Percentiles rank a stretch among this genome's conserved stretches.
Evolutionary conservation across 2,113 vertebrate species (phyloP).

Genomic region (Sminthopsis crassicaudata): DNA sequence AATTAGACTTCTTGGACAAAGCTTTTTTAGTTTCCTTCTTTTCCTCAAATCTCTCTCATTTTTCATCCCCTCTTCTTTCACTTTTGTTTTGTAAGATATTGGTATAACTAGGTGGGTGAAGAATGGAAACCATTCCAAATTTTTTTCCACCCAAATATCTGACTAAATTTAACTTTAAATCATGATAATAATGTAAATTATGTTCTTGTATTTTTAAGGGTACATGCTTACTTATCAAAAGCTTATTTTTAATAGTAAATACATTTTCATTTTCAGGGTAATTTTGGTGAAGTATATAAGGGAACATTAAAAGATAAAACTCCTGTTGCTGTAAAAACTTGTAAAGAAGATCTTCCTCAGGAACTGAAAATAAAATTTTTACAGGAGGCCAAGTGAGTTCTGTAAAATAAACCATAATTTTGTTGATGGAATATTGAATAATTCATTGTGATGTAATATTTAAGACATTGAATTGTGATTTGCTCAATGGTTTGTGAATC

Average conservation of each 20-base stretch:
- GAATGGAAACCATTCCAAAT: background rate
- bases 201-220: conserved; percentile 35
- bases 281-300: conserved; percentile 98
- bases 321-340: conserved; percentile 95
- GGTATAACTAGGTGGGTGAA: background rate
- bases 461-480: conserved; percentile 20
- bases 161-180: conserved; percentile 14
- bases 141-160: background rate
- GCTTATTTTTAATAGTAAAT: conserved; percentile 42
- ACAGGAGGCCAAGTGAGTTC: conserved; percentile 94
- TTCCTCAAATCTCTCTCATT: background rate
- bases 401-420: conserved; percentile 55
- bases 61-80: background rate
- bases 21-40: background rate
- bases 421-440: background rate
- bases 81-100: background rate
- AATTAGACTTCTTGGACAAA: background rate
- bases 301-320: conserved; percentile 96
- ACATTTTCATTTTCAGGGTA: conserved; percentile 87
- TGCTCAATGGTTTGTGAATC: background rate
- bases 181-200: conserved; percentile 4
- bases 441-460: conserved; percentile 31
- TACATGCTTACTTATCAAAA: too few relatives aligned
- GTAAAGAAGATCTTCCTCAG: conserved; percentile 98
- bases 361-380: conserved; percentile 98